These are phyloP conservation scores for Cryptotermes secundus DNA, from an alignment of 1,140 invertebrate species.

Conservation along the genomic window DNA sequence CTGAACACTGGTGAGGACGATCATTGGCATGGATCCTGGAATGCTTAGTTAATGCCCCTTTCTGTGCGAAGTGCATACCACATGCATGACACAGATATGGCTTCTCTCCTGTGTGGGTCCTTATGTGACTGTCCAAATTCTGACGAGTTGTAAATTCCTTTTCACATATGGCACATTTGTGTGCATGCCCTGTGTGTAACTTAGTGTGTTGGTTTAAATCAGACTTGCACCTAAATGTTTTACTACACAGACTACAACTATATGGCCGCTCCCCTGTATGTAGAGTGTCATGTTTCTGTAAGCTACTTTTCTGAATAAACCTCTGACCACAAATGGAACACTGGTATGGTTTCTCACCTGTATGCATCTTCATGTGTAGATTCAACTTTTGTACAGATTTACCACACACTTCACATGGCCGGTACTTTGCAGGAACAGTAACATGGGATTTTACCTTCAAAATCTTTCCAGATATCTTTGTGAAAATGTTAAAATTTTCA, in stretches of 20 bases:
- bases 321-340: neutral
- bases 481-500: neutral
- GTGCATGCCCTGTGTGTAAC: neutral
- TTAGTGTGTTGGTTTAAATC: neutral
- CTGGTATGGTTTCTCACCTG: slow-evolving; percentile 15
- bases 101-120: neutral
- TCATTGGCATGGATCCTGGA: neutral
- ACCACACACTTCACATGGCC: neutral
- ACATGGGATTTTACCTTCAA: neutral
- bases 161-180: neutral
- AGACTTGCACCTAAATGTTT: neutral
- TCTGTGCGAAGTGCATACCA: neutral
- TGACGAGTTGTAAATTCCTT: neutral
- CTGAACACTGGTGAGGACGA: neutral
- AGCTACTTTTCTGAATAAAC: neutral
- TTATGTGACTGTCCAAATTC: neutral
- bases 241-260: neutral
- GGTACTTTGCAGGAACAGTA: neutral
- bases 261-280: slow-evolving; percentile 15
- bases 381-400: neutral
- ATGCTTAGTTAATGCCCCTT: neutral
- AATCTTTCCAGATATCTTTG: neutral
- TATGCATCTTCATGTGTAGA: slow-evolving; percentile 34
- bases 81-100: neutral
- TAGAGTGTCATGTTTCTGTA: neutral